A percentile compares a stretch with the other conserved stretches of the same genome.
Conservation (phyloP, 2,888 invertebrate genomes). For the Melikaiella ostensackeni region DNA sequence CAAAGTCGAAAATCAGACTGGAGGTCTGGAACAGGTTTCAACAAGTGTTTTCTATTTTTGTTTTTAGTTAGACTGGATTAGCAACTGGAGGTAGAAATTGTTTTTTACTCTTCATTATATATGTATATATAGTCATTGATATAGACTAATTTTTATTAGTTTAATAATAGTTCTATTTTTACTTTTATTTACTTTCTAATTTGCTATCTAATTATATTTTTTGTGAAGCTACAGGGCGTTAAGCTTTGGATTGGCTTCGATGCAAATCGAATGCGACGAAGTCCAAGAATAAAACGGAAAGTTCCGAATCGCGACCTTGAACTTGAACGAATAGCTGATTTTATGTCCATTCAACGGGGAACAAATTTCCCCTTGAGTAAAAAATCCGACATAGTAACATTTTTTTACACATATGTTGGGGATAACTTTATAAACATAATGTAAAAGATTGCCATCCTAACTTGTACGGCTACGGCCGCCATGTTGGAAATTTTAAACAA, state of each 20-base stretch:
- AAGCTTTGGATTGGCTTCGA: not conserved
- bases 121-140: not conserved
- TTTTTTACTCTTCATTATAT: not conserved
- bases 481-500: too few species aligned
- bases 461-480: too few species aligned
- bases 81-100: not conserved
- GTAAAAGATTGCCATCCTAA: too few species aligned
- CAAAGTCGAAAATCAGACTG: not conserved
- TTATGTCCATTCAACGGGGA: too few species aligned
- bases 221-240: not conserved
- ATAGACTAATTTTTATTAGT: not conserved
- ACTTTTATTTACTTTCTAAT: not conserved
- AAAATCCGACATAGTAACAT: too few species aligned
- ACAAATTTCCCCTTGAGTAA: too few species aligned
- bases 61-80: not conserved
- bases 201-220: not conserved
- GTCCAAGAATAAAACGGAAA: constrained; percentile 4
- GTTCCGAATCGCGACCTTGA: constrained; percentile 13
- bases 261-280: not conserved
- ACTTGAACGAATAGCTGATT: constrained; percentile 33
- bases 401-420: too few species aligned
- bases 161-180: not conserved
- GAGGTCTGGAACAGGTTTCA: not conserved
- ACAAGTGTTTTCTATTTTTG: not conserved
- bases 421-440: too few species aligned